Base-by-base conservation (phyloP, 2,888 invertebrate genomes). In the Lasioglossum zephyrum region DNA sequence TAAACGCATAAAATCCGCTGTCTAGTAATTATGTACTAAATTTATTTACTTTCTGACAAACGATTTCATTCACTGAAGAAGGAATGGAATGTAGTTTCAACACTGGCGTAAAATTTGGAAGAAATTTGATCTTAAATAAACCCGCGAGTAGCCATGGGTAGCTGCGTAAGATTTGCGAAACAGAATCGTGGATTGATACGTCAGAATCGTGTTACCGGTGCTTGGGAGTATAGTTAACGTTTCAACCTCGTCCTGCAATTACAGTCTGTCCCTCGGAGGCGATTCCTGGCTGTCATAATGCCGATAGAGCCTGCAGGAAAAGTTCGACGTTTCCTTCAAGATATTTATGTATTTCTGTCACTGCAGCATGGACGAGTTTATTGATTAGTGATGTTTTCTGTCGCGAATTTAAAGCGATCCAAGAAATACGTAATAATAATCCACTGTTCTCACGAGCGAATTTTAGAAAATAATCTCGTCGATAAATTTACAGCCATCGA, bases 101-200 rank as follows among this genome's bases (percentile, higher is more conserved):
- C 18, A 18, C 53, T 53, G 53, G 22, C 53, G 8, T 22, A 22
- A 53, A 53, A 53, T 53, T 22, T 22, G 22, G 22, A 22, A 22
- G 22, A 53, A 53, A 53, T 9, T 9, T 53, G 22, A 53, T 53
- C 9, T 22, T 9, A 9, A 22, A 6, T 26, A 63, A 63, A 31
- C 11, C 16, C 5, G 26, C 6, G 60, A 63, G 16, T 26, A 13
- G 2, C 16, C 4, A 4, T 63, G 31, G 13, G 11, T 4, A 76
- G 22, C 47, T 36, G 74, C 63, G 69, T 74, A 60, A 66, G 87
- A 73, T 66, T 70, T 70, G 31, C 57, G 39, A 31, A 60, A 72
- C 47, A 73, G 73, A 63, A 92, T 91, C 81, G 77, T 78, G 89
- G 91, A 93, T 93, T 93, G 92, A 93, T 90, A 92, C 89, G 91